Conservation (phyloP, 1,140 invertebrate genomes). For the Chelonus insularis region DNA sequence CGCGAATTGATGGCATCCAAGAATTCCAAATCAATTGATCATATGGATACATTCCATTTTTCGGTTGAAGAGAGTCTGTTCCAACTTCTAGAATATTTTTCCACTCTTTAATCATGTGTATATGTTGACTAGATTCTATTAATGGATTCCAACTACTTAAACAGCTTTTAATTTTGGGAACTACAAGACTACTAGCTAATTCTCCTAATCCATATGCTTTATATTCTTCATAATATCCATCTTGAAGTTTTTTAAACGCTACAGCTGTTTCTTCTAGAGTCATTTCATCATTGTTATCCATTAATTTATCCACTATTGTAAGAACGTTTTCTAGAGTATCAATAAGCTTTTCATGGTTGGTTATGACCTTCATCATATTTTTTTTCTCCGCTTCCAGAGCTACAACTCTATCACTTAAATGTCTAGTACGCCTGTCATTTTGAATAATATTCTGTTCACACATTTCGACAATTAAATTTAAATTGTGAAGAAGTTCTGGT, state of each 20-base stretch:
- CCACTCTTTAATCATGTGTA: constrained; percentile 76
- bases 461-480: constrained; percentile 88
- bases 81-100: constrained; percentile 66
- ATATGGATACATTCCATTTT: constrained; percentile 71
- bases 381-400: constrained; percentile 80
- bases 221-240: constrained; percentile 66
- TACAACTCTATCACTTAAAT: constrained; percentile 77
- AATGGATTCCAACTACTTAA: constrained; percentile 78
- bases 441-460: constrained; percentile 94
- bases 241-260: constrained; percentile 75
- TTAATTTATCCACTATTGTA: constrained; percentile 70
- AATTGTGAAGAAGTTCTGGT: constrained; percentile 91
- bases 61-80: constrained; percentile 53
- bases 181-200: constrained; percentile 68
- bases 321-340: constrained; percentile 74
- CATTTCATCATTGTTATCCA: constrained; percentile 63
- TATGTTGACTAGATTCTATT: constrained; percentile 64
- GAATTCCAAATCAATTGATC: constrained; percentile 85
- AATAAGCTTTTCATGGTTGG: constrained; percentile 76
- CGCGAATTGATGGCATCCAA: constrained; percentile 82
- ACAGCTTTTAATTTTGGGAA: constrained; percentile 69
- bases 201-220: constrained; percentile 68
- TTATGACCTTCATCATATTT: constrained; percentile 70
- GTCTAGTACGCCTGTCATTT: constrained; percentile 78
- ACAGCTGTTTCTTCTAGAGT: constrained; percentile 73